Percentiles rank a stretch among this genome's conserved stretches.
phyloP scores from a whole-genome alignment of 2,888 invertebrate species.

The Pandemis heparana region DNA sequence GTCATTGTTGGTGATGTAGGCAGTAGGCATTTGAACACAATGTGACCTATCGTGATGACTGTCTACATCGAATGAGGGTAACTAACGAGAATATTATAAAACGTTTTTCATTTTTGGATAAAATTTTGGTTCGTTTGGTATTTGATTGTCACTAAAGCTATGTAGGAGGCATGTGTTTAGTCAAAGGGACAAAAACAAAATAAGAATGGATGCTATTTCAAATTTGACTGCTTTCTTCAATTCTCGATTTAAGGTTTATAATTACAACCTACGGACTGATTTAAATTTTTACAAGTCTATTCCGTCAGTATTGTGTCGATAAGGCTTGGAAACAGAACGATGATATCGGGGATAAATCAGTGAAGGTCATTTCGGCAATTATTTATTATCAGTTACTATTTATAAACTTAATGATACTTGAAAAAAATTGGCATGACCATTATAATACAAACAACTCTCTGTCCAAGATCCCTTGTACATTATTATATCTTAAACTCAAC shows the following conservation, averaged over 20 bases:
- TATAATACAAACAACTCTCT: background rate
- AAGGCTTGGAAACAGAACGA: background rate
- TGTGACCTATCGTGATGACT: too few relatives aligned
- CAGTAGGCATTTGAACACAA: too few relatives aligned
- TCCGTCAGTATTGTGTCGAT: background rate
- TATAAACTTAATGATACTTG: background rate
- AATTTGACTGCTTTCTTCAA: too few relatives aligned
- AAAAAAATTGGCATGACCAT: background rate
- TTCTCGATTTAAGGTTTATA: background rate
- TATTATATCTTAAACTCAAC: background rate
- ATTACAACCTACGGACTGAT: background rate
- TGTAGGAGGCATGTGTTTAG: too few relatives aligned
- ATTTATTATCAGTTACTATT: background rate
- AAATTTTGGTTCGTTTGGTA: too few relatives aligned
- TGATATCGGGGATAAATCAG: conserved; percentile 1
- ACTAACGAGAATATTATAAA: too few relatives aligned
- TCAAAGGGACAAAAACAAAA: too few relatives aligned
- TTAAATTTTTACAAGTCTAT: background rate
- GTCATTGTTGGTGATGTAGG: too few relatives aligned
- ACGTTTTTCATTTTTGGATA: too few relatives aligned
- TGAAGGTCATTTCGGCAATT: conserved; percentile 1
- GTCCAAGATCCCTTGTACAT: background rate
- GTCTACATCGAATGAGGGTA: too few relatives aligned
- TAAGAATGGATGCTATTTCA: too few relatives aligned
- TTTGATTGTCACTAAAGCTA: too few relatives aligned